Evolutionary conservation across 2,113 vertebrate species (phyloP).

Genomic region (Hemichromis elongatus): DNA sequence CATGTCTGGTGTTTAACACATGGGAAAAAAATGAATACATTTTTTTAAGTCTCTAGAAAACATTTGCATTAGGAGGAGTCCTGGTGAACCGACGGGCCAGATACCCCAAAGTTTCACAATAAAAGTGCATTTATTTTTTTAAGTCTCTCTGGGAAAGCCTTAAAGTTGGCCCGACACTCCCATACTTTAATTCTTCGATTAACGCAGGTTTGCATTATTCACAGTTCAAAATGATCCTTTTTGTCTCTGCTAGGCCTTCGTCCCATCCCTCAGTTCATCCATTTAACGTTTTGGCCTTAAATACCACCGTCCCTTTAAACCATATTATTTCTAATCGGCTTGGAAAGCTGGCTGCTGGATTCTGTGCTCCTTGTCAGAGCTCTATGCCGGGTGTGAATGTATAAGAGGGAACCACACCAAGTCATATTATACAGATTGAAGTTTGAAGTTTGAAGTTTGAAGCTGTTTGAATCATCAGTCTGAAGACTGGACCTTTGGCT

Average conservation of each 20-base stretch:
- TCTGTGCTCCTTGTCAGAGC: background rate
- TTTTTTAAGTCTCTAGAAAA: background rate
- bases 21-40: background rate
- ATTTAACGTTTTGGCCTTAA: background rate
- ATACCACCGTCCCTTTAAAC: background rate
- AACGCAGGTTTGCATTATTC: background rate
- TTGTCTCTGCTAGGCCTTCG: background rate
- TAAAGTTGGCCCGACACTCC: background rate
- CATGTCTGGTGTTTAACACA: background rate
- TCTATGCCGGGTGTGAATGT: background rate
- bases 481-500: background rate
- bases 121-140: background rate
- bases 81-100: background rate
- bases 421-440: background rate
- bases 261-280: rapidly evolving
- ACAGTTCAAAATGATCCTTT: background rate
- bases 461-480: too few species aligned
- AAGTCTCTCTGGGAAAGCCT: background rate
- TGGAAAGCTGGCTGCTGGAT: background rate
- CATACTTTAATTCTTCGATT: background rate
- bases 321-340: background rate
- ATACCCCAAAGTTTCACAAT: background rate
- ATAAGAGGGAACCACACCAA: background rate
- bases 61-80: background rate
- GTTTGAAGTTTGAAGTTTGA: background rate